Evolutionary conservation across 2,797 vertebrate species (phyloP).

Genomic region (Neopelma chrysocephalum): DNA sequence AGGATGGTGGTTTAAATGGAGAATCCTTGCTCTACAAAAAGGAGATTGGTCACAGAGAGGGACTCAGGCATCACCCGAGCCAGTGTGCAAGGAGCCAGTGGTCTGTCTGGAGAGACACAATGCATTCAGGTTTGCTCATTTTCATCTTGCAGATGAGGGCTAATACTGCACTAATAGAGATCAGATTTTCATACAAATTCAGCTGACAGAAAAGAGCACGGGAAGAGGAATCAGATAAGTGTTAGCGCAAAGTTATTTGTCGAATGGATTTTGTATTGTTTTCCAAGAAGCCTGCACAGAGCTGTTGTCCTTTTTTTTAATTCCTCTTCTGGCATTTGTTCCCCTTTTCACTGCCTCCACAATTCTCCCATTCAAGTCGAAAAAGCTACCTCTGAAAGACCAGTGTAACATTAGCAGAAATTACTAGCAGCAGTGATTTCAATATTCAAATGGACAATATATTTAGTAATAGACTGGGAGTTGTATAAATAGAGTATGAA

Average conservation of each 20-base stretch:
- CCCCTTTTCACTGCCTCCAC: slow-evolving; percentile 38
- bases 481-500: slow-evolving; percentile 70
- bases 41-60: not conserved
- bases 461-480: slow-evolving; percentile 31
- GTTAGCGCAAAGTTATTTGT: slow-evolving; percentile 32
- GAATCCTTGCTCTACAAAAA: not conserved
- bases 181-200: slow-evolving; percentile 21
- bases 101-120: not conserved
- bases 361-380: slow-evolving; percentile 25
- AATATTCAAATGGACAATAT: slow-evolving; percentile 58
- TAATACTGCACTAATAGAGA: not conserved
- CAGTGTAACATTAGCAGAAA: slow-evolving; percentile 48
- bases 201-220: not conserved
- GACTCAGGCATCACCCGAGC: rapidly evolving
- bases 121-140: not conserved
- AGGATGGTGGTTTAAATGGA: not conserved
- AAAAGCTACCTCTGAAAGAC: slow-evolving; percentile 49
- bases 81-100: not conserved
- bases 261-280: slow-evolving; percentile 52
- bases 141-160: not conserved
- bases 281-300: slow-evolving; percentile 19
- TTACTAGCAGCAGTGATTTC: slow-evolving; percentile 57
- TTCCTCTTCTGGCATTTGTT: slow-evolving; percentile 46
- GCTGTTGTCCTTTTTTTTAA: slow-evolving; percentile 44
- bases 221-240: not conserved